Evolutionary conservation across 1,140 invertebrate species (phyloP), one percentile per base, ranked within the genome.

Genomic region (Ruditapes philippinarum): DNA sequence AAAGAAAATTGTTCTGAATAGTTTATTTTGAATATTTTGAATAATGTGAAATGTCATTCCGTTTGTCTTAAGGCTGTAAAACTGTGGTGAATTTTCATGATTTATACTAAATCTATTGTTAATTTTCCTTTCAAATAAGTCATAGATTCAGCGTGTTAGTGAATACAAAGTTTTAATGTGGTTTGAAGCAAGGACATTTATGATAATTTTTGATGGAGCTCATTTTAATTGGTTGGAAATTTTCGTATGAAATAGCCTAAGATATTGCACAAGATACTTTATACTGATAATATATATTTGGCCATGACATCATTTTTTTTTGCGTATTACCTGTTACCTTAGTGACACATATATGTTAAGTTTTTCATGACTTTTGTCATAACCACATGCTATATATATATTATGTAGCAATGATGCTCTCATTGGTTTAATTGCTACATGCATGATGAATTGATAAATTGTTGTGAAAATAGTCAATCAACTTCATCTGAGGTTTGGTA

Each of bases 291-390:
- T n/a, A 62, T 62, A 62, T 28, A 62, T 62, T 62, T 62, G 57
- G 1, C 25, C 57, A 62, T 62, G 57, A 62, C 57, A 62, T 62
- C 57, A 62, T 57, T 22, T 4, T 62, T 45, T 25, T 62, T 62
- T 62, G 14, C n/a, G n/a, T 62, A 28, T 62, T n/a, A 28, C n/a
- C 25, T 28, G 25, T 40, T 17, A 38, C 33, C 65, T 38, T 38
- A 38, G 33, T 70, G 65, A 70, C 65, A 70, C 57, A 62, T n/a
- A 70, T 28, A 70, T 33, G 3, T 17, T 38, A 19, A 7, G 5
- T 19, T 70, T 70, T 70, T 70, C 65, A 40, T 70, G 65, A 70
- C 65, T 62, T 62, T 70, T 31, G 65, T 70, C 1, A 40, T 7
- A 11, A 70, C 1, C 36, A 31, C 65, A 38, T 17, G 38, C 4